Evolutionary conservation across 2,888 invertebrate species (phyloP).

Genomic region (Drosophila formosana): DNA sequence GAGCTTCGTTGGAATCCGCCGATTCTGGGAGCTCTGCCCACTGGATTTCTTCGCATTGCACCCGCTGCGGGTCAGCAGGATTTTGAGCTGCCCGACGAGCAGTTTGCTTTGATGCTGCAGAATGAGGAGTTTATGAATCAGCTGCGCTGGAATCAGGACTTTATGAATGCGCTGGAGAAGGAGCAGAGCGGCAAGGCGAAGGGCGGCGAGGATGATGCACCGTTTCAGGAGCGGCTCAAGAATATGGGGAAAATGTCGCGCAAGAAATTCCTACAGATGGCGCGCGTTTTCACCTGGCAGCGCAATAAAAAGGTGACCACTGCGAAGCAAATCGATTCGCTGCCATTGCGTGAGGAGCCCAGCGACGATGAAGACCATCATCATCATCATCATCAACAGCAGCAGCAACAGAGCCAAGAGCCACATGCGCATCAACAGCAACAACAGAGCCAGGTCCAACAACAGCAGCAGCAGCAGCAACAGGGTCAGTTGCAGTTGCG

Average conservation of each 20-base stretch:
- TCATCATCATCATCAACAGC: constrained; percentile 83
- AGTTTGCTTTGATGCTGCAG: constrained; percentile 93
- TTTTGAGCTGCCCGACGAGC: constrained; percentile 92
- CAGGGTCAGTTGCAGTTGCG: constrained; percentile 74
- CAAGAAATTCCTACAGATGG: constrained; percentile 92
- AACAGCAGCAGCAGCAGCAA: constrained; percentile 56
- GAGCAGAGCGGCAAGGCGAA: constrained; percentile 88
- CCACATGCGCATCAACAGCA: constrained; percentile 43
- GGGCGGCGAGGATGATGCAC: constrained; percentile 88
- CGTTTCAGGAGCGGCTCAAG: constrained; percentile 91
- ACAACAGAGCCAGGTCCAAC: constrained; percentile 47
- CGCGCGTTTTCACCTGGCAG: constrained; percentile 90
- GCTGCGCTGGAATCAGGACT: constrained; percentile 93
- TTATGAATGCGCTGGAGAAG: constrained; percentile 92
- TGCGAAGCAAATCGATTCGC: constrained; percentile 86
- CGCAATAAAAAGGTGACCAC: constrained; percentile 86
- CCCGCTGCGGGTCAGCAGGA: constrained; percentile 82
- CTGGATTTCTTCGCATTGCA: constrained; percentile 89
- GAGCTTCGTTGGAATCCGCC: constrained; percentile 91
- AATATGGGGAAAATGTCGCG: constrained; percentile 94
- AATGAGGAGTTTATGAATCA: constrained; percentile 96
- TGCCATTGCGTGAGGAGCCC: constrained; percentile 88
- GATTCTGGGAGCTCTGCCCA: constrained; percentile 91
- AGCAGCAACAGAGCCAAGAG: constrained; percentile 68
- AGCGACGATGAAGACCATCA: constrained; percentile 88